These are phyloP conservation scores for Deroplatys truncata DNA, from an alignment of 2,888 invertebrate species.

Conservation along the genomic window DNA sequence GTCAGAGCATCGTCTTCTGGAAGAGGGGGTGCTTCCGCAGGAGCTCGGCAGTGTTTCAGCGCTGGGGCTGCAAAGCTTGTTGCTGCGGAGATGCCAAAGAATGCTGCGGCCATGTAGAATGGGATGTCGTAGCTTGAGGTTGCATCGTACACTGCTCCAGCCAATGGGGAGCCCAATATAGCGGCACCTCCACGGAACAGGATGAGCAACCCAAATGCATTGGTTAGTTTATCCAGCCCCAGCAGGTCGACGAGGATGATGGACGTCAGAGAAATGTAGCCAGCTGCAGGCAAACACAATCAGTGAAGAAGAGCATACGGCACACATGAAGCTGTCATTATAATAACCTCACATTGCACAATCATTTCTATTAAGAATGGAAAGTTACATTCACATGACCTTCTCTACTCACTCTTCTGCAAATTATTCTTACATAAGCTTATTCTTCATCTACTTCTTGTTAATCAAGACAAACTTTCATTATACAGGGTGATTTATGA, in stretches of 20 bases:
- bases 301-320: slow-evolving; percentile 6
- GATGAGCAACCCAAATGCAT: slow-evolving; percentile 94
- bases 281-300: slow-evolving; percentile 58
- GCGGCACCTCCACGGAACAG: slow-evolving; percentile 93
- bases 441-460: too few species aligned
- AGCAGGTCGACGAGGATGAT: slow-evolving; percentile 95
- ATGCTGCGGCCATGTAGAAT: slow-evolving; percentile 87
- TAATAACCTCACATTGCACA: too few species aligned
- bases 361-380: not conserved
- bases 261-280: slow-evolving; percentile 95
- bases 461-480: too few species aligned
- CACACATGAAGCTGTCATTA: too few species aligned
- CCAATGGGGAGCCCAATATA: slow-evolving; percentile 77
- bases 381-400: too few species aligned
- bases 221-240: slow-evolving; percentile 92
- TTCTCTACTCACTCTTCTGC: too few species aligned
- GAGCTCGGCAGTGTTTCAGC: slow-evolving; percentile 55
- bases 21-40: slow-evolving; percentile 59
- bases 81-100: slow-evolving; percentile 79
- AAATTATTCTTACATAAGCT: too few species aligned
- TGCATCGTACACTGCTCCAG: slow-evolving; percentile 86
- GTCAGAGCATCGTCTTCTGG: slow-evolving; percentile 61
- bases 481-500: too few species aligned
- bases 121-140: slow-evolving; percentile 80
- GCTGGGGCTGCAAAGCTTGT: slow-evolving; percentile 81